Evolutionary conservation across 2,797 vertebrate genomes (phyloP).

Genomic region (Sebastes itinus): DNA sequence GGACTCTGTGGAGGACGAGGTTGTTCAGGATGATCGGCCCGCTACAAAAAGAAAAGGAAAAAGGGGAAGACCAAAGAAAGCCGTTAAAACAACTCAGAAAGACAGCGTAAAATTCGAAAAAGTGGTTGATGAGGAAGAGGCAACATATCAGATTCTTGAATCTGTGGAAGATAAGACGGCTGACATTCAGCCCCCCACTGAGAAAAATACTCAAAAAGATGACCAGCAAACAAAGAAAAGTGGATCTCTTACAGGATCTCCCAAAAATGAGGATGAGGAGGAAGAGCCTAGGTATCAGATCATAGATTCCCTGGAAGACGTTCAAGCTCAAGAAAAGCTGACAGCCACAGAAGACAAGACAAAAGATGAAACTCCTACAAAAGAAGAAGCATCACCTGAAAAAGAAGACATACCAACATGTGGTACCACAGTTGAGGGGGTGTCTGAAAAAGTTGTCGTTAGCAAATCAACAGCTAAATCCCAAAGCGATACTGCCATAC

Average conservation of each 20-base stretch:
- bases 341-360: background rate
- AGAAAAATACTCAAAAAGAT: background rate
- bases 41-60: background rate
- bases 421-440: background rate
- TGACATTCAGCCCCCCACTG: background rate
- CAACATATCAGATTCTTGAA: slow-evolving; percentile 45
- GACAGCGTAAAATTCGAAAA: accelerated
- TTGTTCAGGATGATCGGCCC: background rate
- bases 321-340: slow-evolving; percentile 32
- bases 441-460: background rate
- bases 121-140: slow-evolving; percentile 14
- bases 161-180: slow-evolving; percentile 47
- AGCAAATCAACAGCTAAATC: background rate
- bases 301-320: slow-evolving; percentile 65
- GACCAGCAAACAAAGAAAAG: background rate
- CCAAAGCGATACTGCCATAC: background rate
- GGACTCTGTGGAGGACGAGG: slow-evolving; percentile 24
- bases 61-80: slow-evolving; percentile 48
- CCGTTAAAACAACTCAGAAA: background rate
- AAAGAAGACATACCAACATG: background rate
- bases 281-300: slow-evolving; percentile 52
- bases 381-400: background rate
- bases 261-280: slow-evolving; percentile 5
- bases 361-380: background rate
- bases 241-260: background rate